These are phyloP conservation scores for Cirrhinus mrigala DNA, from an alignment of 2,797 vertebrate genomes.

Conservation along the genomic window DNA sequence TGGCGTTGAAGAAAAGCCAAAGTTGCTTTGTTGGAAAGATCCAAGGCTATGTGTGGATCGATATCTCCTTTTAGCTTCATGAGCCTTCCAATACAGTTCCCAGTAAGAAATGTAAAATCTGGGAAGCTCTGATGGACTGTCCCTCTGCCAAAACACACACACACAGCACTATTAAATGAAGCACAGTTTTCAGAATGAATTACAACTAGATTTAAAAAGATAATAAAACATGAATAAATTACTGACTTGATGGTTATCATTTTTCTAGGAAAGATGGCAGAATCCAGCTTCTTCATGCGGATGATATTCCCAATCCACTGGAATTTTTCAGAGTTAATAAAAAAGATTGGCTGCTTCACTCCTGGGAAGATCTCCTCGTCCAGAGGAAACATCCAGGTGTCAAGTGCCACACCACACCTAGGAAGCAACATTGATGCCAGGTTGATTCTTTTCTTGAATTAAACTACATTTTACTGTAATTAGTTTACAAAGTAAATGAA, in stretches of 20 bases:
- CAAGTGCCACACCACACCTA: constrained; percentile 92
- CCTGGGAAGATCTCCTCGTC: constrained; percentile 82
- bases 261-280: constrained; percentile 83
- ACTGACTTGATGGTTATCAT: constrained; percentile 94
- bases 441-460: neutral
- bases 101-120: constrained; percentile 92
- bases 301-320: constrained; percentile 88
- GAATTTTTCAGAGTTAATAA: constrained; percentile 95
- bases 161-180: neutral
- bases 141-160: constrained; percentile 79
- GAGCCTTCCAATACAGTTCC: constrained; percentile 84
- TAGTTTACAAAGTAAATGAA: neutral
- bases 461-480: neutral
- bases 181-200: neutral
- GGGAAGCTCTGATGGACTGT: constrained; percentile 96
- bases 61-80: constrained; percentile 89
- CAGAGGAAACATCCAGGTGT: constrained; percentile 93
- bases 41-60: constrained; percentile 87
- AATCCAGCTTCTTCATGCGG: constrained; percentile 86
- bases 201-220: no score
- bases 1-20: constrained; percentile 94
- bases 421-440: neutral
- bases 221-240: no score
- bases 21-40: constrained; percentile 89
- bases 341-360: constrained; percentile 91